Percentiles rank a stretch among this genome's conserved stretches.
Evolutionary conservation across 2,888 invertebrate species (phyloP).

Genomic region (Amiota mariae): DNA sequence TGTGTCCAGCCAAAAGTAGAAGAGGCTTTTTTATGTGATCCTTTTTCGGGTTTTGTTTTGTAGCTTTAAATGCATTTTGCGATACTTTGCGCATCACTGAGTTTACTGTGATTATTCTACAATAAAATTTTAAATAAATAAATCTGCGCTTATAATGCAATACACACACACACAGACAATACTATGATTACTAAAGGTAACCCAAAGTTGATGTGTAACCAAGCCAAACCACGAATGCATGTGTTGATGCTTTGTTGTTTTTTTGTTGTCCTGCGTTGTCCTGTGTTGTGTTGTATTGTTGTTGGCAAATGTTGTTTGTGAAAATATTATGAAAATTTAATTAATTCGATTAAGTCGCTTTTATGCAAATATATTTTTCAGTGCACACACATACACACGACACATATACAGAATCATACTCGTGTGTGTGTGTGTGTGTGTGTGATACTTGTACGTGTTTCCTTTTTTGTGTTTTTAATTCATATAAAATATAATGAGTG

Average conservation of each 20-base stretch:
- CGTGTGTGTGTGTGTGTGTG: too few species aligned
- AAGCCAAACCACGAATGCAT: too few species aligned
- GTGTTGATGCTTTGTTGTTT: too few species aligned
- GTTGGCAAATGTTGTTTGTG: not conserved
- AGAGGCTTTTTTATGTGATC: not conserved
- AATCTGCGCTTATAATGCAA: conserved; percentile 10
- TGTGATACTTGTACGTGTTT: not conserved
- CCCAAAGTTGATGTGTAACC: too few species aligned
- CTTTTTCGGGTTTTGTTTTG: conserved; percentile 6
- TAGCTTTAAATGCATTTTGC: conserved; percentile 1
- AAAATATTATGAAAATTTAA: not conserved
- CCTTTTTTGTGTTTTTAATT: too few species aligned
- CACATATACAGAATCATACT: conserved; percentile 20
- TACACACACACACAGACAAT: not conserved
- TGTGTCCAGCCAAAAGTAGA: not conserved
- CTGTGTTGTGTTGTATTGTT: not conserved
- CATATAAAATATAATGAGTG: not conserved
- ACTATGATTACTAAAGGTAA: not conserved
- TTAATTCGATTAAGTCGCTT: not conserved
- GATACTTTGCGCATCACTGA: conserved; percentile 1
- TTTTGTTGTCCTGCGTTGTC: not conserved
- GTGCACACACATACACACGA: not conserved
- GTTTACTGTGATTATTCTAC: conserved; percentile 16
- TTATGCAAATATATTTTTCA: not conserved
- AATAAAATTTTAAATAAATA: conserved; percentile 21